phyloP scores from a whole-genome alignment of 2,888 invertebrate genomes.

The Antheraea assamensis region DNA sequence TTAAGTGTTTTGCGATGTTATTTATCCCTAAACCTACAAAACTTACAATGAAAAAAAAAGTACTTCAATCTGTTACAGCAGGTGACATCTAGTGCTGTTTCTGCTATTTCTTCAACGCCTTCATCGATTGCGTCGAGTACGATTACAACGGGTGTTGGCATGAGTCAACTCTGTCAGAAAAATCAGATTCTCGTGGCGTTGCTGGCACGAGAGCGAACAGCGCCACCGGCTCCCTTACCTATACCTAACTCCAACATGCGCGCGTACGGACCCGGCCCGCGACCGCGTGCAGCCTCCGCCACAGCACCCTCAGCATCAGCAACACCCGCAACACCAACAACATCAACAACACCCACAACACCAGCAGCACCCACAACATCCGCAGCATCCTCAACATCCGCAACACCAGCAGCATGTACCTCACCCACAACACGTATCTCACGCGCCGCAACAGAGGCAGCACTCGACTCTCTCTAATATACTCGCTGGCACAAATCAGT shows the following conservation, averaged over 20 bases:
- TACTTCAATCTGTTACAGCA: slow-evolving; percentile 40
- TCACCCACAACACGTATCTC: slow-evolving; percentile 37
- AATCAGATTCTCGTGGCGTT: slow-evolving; percentile 93
- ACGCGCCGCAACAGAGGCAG: slow-evolving; percentile 35
- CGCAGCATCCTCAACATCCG: slow-evolving; percentile 22
- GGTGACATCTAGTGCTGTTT: slow-evolving; percentile 80
- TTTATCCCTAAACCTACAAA: not conserved
- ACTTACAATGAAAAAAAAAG: slow-evolving; percentile 42
- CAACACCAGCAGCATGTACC: slow-evolving; percentile 42
- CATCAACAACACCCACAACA: slow-evolving; percentile 32
- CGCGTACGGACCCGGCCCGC: slow-evolving; percentile 48
- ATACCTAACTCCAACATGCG: slow-evolving; percentile 86
- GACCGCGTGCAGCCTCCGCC: slow-evolving; percentile 52
- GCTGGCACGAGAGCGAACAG: slow-evolving; percentile 88
- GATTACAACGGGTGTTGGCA: slow-evolving; percentile 58
- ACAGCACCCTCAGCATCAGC: slow-evolving; percentile 34
- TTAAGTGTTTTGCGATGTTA: not conserved
- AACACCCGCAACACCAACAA: slow-evolving; percentile 31
- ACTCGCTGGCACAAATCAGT: slow-evolving; percentile 51
- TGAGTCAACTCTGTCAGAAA: slow-evolving; percentile 89
- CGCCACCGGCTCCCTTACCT: slow-evolving; percentile 85
- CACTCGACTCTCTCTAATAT: slow-evolving; percentile 58
- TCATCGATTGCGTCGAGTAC: slow-evolving; percentile 57
- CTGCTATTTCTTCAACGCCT: slow-evolving; percentile 78
- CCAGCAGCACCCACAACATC: slow-evolving; percentile 39